Base-by-base conservation (phyloP, 2,888 invertebrate genomes). In the Diaperis boleti region DNA sequence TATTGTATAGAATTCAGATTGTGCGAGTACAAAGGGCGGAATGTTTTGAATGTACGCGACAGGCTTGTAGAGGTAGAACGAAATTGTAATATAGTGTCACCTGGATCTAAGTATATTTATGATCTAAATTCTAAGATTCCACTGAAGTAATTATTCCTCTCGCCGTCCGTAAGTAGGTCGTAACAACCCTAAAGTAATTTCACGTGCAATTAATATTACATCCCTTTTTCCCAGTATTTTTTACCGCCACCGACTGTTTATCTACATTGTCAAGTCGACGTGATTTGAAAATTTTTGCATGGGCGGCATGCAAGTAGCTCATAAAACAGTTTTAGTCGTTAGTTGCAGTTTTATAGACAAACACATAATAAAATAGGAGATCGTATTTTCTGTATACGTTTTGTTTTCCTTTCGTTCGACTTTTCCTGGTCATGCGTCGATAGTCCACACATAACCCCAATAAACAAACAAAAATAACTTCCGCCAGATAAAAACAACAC, bases 401-500 rank as follows among this genome's bases (percentile, higher is more conserved):
- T 4, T 37, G 37, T 6, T 15, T 15, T 39, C 39, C 18, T n/a
- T n/a, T 15, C 1, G 4, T 8, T 11, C 42, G 15, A 15, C 4
- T 20, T 42, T 22, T 3, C 42, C 10, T 42, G n/a, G n/a, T n/a
- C n/a, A n/a, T n/a, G n/a, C 22, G 42, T 42, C 20, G 20, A 42
- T 10, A 11, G 20, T 8, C 42, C 15, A n/a, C 15, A 8, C 18
- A 18, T 18, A 39, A 33, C 33, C 15, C 39, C 3, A 39, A n/a
- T 8, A 13, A 39, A 13, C 39, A 18, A 22, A 42, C 18, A 20
- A 20, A 42, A 42, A 20, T 42, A 18, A 42, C 20, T 42, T 31
- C 47, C 26, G 47, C 13, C 29, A 2, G 47, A 47, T 47, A 47
- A 44, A 44, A 44, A 47, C 47, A 47, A 47, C 15, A 41, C 47